phyloP scores from a whole-genome alignment of 2,888 invertebrate species.

The Ochropacha duplaris region DNA sequence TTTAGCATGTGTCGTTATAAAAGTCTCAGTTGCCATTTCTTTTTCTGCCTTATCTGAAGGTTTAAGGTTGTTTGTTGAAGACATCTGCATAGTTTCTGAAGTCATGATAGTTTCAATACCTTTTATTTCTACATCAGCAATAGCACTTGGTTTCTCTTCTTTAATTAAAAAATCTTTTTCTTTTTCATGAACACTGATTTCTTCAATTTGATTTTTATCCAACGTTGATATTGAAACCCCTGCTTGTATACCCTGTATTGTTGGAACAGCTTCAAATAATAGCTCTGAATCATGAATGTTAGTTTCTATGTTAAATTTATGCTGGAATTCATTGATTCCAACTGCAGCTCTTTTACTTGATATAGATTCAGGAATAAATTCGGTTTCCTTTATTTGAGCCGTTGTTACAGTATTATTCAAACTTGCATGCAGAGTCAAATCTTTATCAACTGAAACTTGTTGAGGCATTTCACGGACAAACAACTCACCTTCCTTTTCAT shows the following conservation, averaged over 20 bases:
- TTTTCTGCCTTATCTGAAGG: slow-evolving; percentile 73
- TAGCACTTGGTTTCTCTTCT: slow-evolving; percentile 73
- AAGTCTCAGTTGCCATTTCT: slow-evolving; percentile 61
- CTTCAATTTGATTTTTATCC: slow-evolving; percentile 82
- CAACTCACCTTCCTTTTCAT: slow-evolving; percentile 86
- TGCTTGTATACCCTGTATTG: slow-evolving; percentile 68
- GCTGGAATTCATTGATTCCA: slow-evolving; percentile 84
- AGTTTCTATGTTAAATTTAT: slow-evolving; percentile 83
- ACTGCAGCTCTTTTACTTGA: slow-evolving; percentile 82
- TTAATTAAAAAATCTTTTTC: slow-evolving; percentile 82
- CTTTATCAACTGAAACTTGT: slow-evolving; percentile 55
- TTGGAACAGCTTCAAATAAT: slow-evolving; percentile 67
- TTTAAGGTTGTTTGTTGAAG: slow-evolving; percentile 73
- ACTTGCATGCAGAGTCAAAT: slow-evolving; percentile 71
- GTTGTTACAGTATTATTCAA: slow-evolving; percentile 85
- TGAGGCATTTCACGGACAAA: slow-evolving; percentile 51
- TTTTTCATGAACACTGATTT: slow-evolving; percentile 85
- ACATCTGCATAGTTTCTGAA: slow-evolving; percentile 77
- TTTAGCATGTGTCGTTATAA: slow-evolving; percentile 86
- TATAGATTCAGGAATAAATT: slow-evolving; percentile 72
- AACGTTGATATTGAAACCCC: slow-evolving; percentile 77
- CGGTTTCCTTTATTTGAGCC: slow-evolving; percentile 85
- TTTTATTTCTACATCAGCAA: slow-evolving; percentile 83
- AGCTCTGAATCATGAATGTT: slow-evolving; percentile 84
- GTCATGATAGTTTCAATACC: slow-evolving; percentile 84